These are phyloP conservation scores for Dinothrombium tinctorium DNA, from an alignment of 1,140 invertebrate genomes.

Conservation along the genomic window DNA sequence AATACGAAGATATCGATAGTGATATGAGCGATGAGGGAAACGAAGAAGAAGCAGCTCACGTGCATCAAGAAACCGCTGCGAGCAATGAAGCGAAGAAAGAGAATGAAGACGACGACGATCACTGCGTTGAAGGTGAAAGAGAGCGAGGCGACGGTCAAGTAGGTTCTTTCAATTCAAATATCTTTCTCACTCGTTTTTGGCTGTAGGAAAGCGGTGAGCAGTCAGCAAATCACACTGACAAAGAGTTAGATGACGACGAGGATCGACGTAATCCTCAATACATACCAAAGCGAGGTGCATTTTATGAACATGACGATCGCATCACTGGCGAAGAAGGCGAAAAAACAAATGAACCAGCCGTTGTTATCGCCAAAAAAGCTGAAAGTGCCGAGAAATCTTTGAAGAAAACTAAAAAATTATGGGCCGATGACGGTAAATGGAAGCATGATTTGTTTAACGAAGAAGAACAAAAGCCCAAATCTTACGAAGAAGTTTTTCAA, in stretches of 20 bases:
- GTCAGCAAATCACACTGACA: no score
- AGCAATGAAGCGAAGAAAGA: no score
- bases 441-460: conserved; percentile 69
- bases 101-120: no score
- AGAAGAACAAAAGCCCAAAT: conserved; percentile 56
- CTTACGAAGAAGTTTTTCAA: conserved; percentile 54
- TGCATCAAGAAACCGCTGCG: no score
- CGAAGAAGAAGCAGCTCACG: no score
- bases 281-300: conserved; percentile 80
- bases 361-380: not conserved
- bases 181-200: no score
- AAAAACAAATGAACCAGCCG: conserved; percentile 12
- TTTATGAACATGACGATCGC: conserved; percentile 85
- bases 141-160: no score
- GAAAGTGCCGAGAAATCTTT: conserved; percentile 5
- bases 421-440: conserved; percentile 46
- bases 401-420: conserved; percentile 22
- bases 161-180: no score
- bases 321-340: conserved; percentile 32
- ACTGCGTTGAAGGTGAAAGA: no score
- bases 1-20: no score
- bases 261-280: conserved; percentile 87
- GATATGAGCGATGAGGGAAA: no score
- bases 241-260: conserved; percentile 50
- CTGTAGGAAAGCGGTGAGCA: no score